Evolutionary conservation across 2,797 vertebrate species (phyloP), one percentile per base, ranked within the genome.

Genomic region (Tamandua tetradactyla): DNA sequence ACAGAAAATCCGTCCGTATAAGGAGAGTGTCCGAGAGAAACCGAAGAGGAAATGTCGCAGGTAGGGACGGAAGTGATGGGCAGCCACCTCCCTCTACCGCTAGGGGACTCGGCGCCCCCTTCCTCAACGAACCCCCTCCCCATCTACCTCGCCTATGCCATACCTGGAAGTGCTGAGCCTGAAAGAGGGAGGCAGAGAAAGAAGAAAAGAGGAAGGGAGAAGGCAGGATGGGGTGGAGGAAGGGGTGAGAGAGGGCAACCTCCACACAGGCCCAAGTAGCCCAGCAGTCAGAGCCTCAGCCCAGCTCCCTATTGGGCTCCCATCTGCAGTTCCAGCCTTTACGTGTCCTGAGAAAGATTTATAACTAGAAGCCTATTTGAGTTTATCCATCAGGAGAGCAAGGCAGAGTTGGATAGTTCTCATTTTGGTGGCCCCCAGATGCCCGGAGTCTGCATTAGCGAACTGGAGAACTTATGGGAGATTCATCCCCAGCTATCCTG

Each of bases 401-500:
- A 76, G 57, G 35, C 79, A n/a, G 72, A 89, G n/a, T 35, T 49
- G 61, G 59, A 7, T 25, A 20, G n/a, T 94, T 91, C 92, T 94
- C 4, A 0, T 37, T 76, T 64, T 3, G 30, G 8, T 18, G 9
- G 13, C 32, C 71, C 71, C 64, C n/a, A 25, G 82, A 86, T 55
- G n/a, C 15, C 75, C 0, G 23, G 25, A 78, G 68, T 71, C 69
- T 75, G 22, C 42, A 32, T 89, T 40, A 71, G 17, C 44, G 8
- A 94, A 35, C n/a, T 64, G 22, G 44, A 79, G 61, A 95, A 82
- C 59, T 11, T 3, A 40, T 27, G 0, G 0, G 37, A 25, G 84
- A 55, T 27, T 85, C 84, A 66, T 49, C 27, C 32, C 11, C 25
- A 52, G 40, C 27, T 57, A 55, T 80, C 52, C 35, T 49, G 44